Evolutionary conservation across 2,888 invertebrate genomes (phyloP).

Genomic region (Tetrapedia diversipes): DNA sequence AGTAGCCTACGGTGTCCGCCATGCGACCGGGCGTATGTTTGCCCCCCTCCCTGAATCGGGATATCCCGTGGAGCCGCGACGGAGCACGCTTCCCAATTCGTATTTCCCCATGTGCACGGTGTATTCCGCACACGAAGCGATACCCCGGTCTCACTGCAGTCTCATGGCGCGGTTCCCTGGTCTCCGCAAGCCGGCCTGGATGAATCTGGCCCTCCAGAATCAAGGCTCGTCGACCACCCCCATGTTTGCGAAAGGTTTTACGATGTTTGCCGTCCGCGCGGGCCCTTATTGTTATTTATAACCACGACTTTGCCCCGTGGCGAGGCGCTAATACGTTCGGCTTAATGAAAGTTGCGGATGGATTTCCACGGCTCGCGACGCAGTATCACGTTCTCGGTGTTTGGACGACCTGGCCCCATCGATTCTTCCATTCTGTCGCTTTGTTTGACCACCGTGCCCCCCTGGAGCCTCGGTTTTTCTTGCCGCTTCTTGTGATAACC

Average conservation of each 20-base stretch:
- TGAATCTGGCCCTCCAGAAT: constrained; percentile 18
- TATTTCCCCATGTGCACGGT: constrained; percentile 59
- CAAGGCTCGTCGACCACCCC: constrained; percentile 22
- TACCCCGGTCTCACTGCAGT: constrained; percentile 51
- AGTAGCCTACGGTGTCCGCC: background rate
- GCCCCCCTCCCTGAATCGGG: constrained; percentile 69
- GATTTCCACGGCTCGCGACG: constrained; percentile 43
- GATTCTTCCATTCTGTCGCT: background rate
- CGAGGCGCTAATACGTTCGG: constrained; percentile 67
- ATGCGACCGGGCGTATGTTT: constrained; percentile 22
- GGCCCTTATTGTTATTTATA: constrained; percentile 74
- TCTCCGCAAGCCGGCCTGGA: background rate
- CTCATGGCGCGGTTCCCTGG: constrained; percentile 26
- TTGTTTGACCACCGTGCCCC: constrained; percentile 23
- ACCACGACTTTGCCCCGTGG: constrained; percentile 59
- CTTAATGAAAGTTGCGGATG: constrained; percentile 70
- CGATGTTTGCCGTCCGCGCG: constrained; percentile 69
- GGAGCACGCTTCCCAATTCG: constrained; percentile 74
- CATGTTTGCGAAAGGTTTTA: constrained; percentile 69
- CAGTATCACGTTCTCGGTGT: constrained; percentile 53
- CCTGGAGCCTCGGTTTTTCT: background rate
- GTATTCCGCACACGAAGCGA: constrained; percentile 65
- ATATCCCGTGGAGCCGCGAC: constrained; percentile 71
- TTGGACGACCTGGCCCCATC: constrained; percentile 27
- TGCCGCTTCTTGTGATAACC: background rate